Base-by-base conservation (phyloP, 2,113 vertebrate species). In the Poeciliopsis occidentalis region DNA sequence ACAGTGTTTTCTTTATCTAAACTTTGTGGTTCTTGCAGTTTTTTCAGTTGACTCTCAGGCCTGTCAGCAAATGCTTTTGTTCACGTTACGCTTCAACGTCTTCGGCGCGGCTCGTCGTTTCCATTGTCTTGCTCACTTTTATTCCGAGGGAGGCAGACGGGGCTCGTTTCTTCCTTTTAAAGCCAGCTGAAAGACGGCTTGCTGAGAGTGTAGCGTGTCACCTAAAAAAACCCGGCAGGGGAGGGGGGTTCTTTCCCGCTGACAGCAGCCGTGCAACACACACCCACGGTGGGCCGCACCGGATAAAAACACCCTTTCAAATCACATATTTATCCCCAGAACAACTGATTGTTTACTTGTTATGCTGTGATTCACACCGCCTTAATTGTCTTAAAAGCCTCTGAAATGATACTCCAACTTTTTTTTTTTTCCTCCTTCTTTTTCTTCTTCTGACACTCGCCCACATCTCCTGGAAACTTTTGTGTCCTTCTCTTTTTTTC, bases 371-470 rank as follows among this genome's bases (percentile, higher is more conserved):
- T 67, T 70, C 67, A 70, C 61, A 27, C 27, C 19, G 54, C 39
- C 62, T 67, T 67, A 69, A 69, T 78, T 78, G 71, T 74, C 41
- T 71, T 62, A 57, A 67, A 60, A 79, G 73, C 67, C 60, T 79
- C 44, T 27, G 62, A 75, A 57, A 81, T 68, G 24, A 69, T 24
- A 57, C 51, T 57, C 22, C 51, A 57, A 19, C 10, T 66, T 76
- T 30, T 60, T 73, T 65, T 29, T 63, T 10, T 34, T 51, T 22
- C 37, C 34, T 37, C 34, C 10, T 66, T 76, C n/a, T 47, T 73
- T 65, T 27, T 51, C 64, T 64, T 32, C 10, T 64, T 67, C 51
- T 47, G 65, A 80, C 32, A 62, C 15, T 41, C 5, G 0, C 67
- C 37, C 41, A 57, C 66, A 73, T 60, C 65, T 79, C 69, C 12